Conservation (phyloP, 2,888 invertebrate species). For the Patella ulyssiponensis region DNA sequence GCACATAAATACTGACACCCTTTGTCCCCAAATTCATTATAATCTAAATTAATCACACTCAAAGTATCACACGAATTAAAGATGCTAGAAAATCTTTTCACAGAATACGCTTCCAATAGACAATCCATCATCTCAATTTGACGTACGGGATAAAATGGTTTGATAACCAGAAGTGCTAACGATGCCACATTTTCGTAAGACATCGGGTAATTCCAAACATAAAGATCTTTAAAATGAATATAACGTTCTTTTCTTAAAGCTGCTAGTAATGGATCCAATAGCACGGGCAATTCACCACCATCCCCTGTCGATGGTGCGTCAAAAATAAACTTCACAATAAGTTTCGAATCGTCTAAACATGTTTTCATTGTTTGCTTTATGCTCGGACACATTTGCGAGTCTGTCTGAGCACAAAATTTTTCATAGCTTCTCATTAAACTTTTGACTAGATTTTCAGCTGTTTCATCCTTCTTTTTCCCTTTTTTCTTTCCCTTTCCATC, state of each 20-base stretch:
- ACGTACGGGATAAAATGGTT: conserved; percentile 60
- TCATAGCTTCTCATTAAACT: conserved; percentile 58
- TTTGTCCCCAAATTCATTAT: conserved; percentile 71
- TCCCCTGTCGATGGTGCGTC: conserved; percentile 55
- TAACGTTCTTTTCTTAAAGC: conserved; percentile 65
- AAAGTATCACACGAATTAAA: conserved; percentile 54
- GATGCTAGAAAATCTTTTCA: conserved; percentile 56
- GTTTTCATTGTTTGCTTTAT: conserved; percentile 50
- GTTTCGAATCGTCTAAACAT: conserved; percentile 52
- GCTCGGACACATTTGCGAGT: conserved; percentile 57
- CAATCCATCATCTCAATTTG: conserved; percentile 68
- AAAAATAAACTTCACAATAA: conserved; percentile 62
- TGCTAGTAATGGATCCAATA: conserved; percentile 63
- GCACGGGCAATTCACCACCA: conserved; percentile 60
- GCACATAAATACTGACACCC: conserved; percentile 65
- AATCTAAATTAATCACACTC: conserved; percentile 65
- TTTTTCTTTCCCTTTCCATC: conserved; percentile 43
- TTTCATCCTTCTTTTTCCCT: conserved; percentile 42
- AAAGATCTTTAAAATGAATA: conserved; percentile 61
- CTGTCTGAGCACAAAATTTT: conserved; percentile 54
- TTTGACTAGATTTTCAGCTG: conserved; percentile 49
- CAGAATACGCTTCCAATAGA: conserved; percentile 56
- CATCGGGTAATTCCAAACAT: conserved; percentile 69
- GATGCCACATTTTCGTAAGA: conserved; percentile 64
- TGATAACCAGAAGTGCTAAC: conserved; percentile 67